phyloP scores from a whole-genome alignment of 2,113 vertebrate genomes.

The Etheostoma cragini region DNA sequence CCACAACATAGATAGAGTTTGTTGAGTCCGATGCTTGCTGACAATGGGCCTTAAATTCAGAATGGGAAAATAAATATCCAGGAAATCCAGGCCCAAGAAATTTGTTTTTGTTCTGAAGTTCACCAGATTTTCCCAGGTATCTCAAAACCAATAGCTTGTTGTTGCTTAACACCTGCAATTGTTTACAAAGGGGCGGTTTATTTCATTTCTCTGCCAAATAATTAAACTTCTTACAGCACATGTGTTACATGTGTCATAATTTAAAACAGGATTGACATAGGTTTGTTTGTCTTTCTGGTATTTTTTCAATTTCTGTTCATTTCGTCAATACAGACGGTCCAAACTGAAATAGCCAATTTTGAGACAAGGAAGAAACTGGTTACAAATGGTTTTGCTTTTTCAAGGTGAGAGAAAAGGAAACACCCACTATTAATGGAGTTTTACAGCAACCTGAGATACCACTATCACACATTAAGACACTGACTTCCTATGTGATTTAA shows the following conservation, averaged over 20 bases:
- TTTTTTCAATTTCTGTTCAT: background rate
- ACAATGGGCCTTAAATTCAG: background rate
- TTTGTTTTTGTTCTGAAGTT: background rate
- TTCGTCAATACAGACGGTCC: slow-evolving; percentile 82
- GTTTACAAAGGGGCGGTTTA: background rate
- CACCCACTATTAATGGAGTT: background rate
- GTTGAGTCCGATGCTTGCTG: background rate
- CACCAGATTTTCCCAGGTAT: background rate
- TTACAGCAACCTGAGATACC: background rate
- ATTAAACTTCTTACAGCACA: background rate
- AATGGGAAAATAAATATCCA: background rate
- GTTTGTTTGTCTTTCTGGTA: background rate
- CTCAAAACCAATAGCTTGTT: background rate
- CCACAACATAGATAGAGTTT: background rate
- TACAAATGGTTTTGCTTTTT: slow-evolving; percentile 39
- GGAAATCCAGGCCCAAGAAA: background rate
- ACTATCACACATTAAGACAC: background rate
- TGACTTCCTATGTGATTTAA: background rate
- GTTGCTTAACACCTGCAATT: background rate
- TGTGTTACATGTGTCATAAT: background rate
- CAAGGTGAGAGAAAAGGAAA: slow-evolving; percentile 63
- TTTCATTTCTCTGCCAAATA: background rate
- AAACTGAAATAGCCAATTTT: slow-evolving; percentile 89
- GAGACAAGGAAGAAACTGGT: slow-evolving; percentile 83
- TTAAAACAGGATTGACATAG: background rate